phyloP scores from a whole-genome alignment of 2,888 invertebrate genomes.

The Drosophila neonasuta region DNA sequence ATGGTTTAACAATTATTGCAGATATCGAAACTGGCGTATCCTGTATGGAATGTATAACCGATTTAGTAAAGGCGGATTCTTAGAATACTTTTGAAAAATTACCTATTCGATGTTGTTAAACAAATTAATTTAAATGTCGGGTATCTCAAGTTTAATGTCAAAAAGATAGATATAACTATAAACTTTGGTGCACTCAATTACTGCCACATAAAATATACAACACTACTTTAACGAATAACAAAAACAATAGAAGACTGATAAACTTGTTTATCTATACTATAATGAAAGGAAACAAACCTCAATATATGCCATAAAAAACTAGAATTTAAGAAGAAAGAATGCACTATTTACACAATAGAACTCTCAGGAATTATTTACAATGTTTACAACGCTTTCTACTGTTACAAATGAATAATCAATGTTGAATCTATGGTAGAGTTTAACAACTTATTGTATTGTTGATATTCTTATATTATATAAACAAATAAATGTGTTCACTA shows the following conservation, averaged over 20 bases:
- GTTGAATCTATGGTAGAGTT: neutral
- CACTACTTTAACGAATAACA: neutral
- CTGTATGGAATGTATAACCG: neutral
- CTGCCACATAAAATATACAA: too few relatives aligned
- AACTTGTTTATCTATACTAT: neutral
- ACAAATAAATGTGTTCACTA: neutral
- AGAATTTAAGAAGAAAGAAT: neutral
- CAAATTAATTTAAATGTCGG: too few relatives aligned
- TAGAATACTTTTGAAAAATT: too few relatives aligned
- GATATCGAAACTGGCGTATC: neutral
- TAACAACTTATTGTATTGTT: neutral
- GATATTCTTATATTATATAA: neutral
- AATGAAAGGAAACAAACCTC: neutral
- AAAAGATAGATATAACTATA: too few relatives aligned
- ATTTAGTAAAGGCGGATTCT: neutral
- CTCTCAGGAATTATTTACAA: neutral
- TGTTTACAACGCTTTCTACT: neutral
- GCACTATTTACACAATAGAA: neutral
- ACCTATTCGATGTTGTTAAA: too few relatives aligned
- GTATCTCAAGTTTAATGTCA: too few relatives aligned
- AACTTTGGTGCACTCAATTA: too few relatives aligned
- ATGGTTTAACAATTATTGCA: neutral
- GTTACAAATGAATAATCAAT: neutral
- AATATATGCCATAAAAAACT: neutral
- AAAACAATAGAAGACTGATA: conserved; percentile 1